phyloP scores from a whole-genome alignment of 2,888 invertebrate species.

The Drosophila robusta region DNA sequence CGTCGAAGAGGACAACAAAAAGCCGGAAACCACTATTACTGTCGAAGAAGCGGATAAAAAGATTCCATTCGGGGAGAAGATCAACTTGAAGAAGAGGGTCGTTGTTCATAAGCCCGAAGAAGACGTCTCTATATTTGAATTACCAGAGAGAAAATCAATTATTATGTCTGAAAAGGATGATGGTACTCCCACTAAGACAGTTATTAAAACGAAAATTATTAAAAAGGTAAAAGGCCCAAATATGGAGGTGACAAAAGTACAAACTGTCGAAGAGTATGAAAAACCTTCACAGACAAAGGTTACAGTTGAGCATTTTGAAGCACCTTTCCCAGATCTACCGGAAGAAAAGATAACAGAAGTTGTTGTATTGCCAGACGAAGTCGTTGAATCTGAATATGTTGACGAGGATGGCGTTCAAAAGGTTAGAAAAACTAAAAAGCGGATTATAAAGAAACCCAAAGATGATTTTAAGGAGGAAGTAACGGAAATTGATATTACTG shows the following conservation, averaged over 20 bases:
- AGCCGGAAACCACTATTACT: slow-evolving; percentile 59
- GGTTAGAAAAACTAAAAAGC: slow-evolving; percentile 83
- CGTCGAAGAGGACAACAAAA: slow-evolving; percentile 60
- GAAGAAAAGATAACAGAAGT: slow-evolving; percentile 75
- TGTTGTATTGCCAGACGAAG: slow-evolving; percentile 80
- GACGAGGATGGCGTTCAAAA: slow-evolving; percentile 76
- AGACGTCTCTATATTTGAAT: slow-evolving; percentile 78
- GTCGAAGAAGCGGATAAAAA: slow-evolving; percentile 56
- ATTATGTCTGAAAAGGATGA: slow-evolving; percentile 84
- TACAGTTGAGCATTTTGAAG: slow-evolving; percentile 71
- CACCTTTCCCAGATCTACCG: slow-evolving; percentile 78
- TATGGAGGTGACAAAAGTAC: slow-evolving; percentile 65
- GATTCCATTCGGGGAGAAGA: slow-evolving; percentile 40
- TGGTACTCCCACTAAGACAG: slow-evolving; percentile 83
- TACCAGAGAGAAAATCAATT: slow-evolving; percentile 83
- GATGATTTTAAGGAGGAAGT: slow-evolving; percentile 85
- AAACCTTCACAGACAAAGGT: slow-evolving; percentile 44
- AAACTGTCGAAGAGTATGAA: slow-evolving; percentile 48
- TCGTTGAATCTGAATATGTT: slow-evolving; percentile 71
- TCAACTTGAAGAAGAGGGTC: slow-evolving; percentile 71
- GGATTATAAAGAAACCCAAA: slow-evolving; percentile 84
- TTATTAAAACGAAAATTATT: slow-evolving; percentile 85
- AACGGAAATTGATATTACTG: slow-evolving; percentile 85
- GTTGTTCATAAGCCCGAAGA: slow-evolving; percentile 76
- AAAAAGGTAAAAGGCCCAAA: slow-evolving; percentile 85